Evolutionary conservation across 2,113 vertebrate genomes (phyloP).

Genomic region (Plotosus lineatus): DNA sequence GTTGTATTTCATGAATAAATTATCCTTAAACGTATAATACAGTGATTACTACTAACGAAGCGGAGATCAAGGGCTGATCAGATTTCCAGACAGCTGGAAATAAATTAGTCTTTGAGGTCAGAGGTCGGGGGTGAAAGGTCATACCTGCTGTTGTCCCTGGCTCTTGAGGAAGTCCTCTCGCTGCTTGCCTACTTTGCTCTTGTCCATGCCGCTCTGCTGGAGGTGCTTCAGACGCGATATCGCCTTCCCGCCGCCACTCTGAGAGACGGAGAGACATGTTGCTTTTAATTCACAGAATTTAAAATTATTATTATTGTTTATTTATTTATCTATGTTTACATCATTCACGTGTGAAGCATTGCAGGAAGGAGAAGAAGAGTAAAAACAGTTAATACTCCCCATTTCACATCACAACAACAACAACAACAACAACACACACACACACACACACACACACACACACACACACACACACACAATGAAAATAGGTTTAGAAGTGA

Average conservation of each 20-base stretch:
- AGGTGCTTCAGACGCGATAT: constrained; percentile 88
- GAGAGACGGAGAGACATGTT: constrained; percentile 21
- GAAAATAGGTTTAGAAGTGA: neutral
- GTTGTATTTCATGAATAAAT: neutral
- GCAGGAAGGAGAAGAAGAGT: neutral
- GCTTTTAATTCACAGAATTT: too few relatives aligned
- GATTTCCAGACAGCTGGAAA: neutral
- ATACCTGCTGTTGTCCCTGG: constrained; percentile 95
- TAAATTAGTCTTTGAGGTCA: neutral
- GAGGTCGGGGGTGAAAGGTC: constrained; percentile 31
- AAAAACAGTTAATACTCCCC: neutral
- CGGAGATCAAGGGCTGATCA: neutral
- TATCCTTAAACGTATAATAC: neutral
- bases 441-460: constrained; percentile 27
- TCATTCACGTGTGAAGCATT: neutral
- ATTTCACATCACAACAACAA: too few relatives aligned
- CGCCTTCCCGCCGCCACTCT: constrained; percentile 79
- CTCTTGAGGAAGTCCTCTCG: constrained; percentile 87
- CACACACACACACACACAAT: constrained; percentile 25
- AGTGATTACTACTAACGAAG: neutral
- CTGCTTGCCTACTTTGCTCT: constrained; percentile 85
- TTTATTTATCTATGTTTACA: neutral
- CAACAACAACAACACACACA: neutral
- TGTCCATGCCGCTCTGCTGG: constrained; percentile 88
- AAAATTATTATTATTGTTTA: neutral